These are phyloP conservation scores for Pollenia angustigena DNA, from an alignment of 2,888 invertebrate species.

Conservation along the genomic window DNA sequence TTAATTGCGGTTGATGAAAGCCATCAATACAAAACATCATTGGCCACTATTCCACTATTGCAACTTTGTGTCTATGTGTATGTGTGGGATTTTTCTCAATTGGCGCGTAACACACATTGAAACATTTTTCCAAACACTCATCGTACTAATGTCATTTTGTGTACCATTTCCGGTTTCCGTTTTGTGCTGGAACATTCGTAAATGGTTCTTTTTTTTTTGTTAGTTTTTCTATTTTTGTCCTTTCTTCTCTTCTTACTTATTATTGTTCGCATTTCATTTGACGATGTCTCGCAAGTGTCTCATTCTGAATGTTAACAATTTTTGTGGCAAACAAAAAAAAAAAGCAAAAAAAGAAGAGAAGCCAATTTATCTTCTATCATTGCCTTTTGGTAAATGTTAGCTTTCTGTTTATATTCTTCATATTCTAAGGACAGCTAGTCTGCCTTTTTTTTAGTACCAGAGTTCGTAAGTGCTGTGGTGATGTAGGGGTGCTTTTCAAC, in stretches of 20 bases:
- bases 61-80: background rate
- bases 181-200: slow-evolving; percentile 55
- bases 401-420: slow-evolving; percentile 14
- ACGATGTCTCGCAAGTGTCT: slow-evolving; percentile 69
- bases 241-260: slow-evolving; percentile 37
- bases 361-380: slow-evolving; percentile 61
- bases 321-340: slow-evolving; percentile 18
- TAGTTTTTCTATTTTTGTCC: background rate
- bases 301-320: slow-evolving; percentile 58
- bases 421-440: background rate
- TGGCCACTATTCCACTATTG: slow-evolving; percentile 24
- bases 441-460: background rate
- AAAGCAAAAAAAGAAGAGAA: background rate
- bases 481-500: slow-evolving; percentile 23
- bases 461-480: slow-evolving; percentile 28
- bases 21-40: slow-evolving; percentile 65
- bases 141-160: slow-evolving; percentile 66
- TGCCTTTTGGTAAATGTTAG: slow-evolving; percentile 56
- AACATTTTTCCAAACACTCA: slow-evolving; percentile 50
- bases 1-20: slow-evolving; percentile 72
- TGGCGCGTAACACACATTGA: slow-evolving; percentile 19
- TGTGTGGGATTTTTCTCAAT: background rate
- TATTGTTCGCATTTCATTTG: slow-evolving; percentile 68
- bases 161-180: slow-evolving; percentile 72
- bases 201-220: slow-evolving; percentile 17